Conservation (phyloP, 2,797 vertebrate genomes). For the Chaetodon trifasciatus region DNA sequence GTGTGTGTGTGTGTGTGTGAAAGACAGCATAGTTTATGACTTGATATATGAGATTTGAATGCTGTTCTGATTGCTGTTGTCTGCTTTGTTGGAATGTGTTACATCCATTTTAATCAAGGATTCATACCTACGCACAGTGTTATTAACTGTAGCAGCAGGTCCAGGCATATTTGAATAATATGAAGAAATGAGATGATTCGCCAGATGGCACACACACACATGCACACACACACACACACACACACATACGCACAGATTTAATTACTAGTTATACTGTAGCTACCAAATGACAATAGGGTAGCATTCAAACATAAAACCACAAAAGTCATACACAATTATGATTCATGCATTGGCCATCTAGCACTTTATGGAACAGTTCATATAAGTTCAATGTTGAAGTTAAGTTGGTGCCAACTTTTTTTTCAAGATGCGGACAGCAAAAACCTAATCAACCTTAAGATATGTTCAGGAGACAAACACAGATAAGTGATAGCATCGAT, state of each 20-base stretch:
- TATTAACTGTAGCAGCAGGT: slow-evolving; percentile 79
- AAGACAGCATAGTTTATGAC: slow-evolving; percentile 11
- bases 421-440: not conserved
- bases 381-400: slow-evolving; percentile 40
- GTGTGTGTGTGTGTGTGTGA: slow-evolving; percentile 10
- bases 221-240: slow-evolving; percentile 9
- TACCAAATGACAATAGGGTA: slow-evolving; percentile 49
- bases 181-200: slow-evolving; percentile 71
- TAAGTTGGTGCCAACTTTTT: slow-evolving; percentile 46
- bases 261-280: slow-evolving; percentile 64
- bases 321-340: slow-evolving; percentile 40
- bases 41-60: slow-evolving; percentile 47
- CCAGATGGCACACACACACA: slow-evolving; percentile 73
- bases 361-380: slow-evolving; percentile 28
- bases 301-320: slow-evolving; percentile 40
- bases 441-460: not conserved
- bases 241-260: slow-evolving; percentile 49
- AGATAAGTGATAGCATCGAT: slow-evolving; percentile 10
- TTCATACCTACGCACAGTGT: slow-evolving; percentile 76
- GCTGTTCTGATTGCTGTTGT: slow-evolving; percentile 55
- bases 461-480: not conserved
- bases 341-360: slow-evolving; percentile 27
- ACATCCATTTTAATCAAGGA: slow-evolving; percentile 74
- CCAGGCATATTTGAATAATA: slow-evolving; percentile 81
- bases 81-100: slow-evolving; percentile 70